Base-by-base conservation (phyloP, 2,888 invertebrate species). In the Elgonia sp. region DNA sequence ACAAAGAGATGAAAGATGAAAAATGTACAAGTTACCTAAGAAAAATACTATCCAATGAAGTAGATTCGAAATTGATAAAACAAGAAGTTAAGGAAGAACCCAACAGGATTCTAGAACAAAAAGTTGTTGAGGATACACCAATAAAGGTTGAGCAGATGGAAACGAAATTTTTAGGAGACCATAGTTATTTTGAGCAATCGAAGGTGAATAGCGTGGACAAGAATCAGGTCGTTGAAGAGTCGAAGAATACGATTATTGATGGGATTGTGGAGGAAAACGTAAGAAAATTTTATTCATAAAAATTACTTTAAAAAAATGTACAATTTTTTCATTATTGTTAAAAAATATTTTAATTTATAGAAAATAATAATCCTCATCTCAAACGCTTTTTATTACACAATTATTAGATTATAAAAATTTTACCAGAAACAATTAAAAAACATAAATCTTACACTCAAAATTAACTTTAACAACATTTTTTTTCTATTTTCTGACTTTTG, bases 151-250 rank as follows among this genome's bases (percentile, higher is more conserved):
- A 84, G 62, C 69, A 89, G 62, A 20, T 21, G 9, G 92, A 93
- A 42, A 85, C 89, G 12, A 92, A 93, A 88, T 93, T 93, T 80
- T 89, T 93, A 10, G 92, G 92, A 14, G 94, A 94, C 89, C 94
- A 94, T 77, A 94, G 94, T 91, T 94, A 94, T 76, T 94, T 88
- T 82, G 94, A 93, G 75, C 93, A 92, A 8, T 76, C 91, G 5
- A 92, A 92, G 82, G 9, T 50, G 6, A 69, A 84, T 37, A 90
- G 92, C 29, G 90, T 92, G 4, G 89, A 88, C 42, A 65, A 91
- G 62, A 84, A 91, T 29, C 87, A 87, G 20, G 91, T 91, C 57
- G 90, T 85, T 18, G 84, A 88, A 12, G 90, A 89, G 60, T 18
- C 90, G 16, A 91, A 77, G 46, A 89, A 87, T 86, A 87, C 89